Evolutionary conservation across 1,140 invertebrate species (phyloP), one percentile per base, ranked within the genome.

Genomic region (Linepithema humile): DNA sequence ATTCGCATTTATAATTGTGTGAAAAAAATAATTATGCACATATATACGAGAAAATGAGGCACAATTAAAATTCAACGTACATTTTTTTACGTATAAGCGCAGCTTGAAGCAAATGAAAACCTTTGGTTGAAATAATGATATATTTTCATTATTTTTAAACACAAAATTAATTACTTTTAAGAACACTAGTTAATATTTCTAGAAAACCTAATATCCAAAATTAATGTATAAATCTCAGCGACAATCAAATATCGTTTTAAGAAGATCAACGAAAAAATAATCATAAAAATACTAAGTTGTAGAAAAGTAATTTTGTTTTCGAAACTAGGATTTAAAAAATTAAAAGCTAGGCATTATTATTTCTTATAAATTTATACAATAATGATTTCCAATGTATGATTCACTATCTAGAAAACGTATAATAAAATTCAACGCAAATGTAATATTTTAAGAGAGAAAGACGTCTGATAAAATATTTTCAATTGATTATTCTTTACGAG

Each of bases 21-120:
- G 15, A 77, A 65, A 65, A 38, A 77, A 17, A n/a, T 77, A 65
- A 64, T 38, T 2, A 26, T 2, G 2, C 15, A 2, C n/a, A 23
- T n/a, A 20, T n/a, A 23, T 2, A 26, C 35, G 45, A 50, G 29
- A 65, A 12, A 65, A 50, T 15, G 3, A 50, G 4, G 12, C 20
- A 65, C 15, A 20, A 65, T 77, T 64, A 53, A 77, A 65, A 77
- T 50, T 29, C 35, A 26, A 43, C 20, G 9, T 26, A 26, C 5
- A 35, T 38, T 2, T 50, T 65, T 64, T 53, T 48, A 15, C 20
- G 9, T 29, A 32, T 32, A 9, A 64, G 7, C 23, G 6, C 12
- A 50, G 3, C 6, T 48, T 12, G 12, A 10, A 35, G 7, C n/a
- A 50, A 50, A 64, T 77, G 26, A 65, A 35, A 77, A 50, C 17